A percentile compares a stretch with the other conserved stretches of the same genome.
Conservation (phyloP, 2,113 vertebrate species). For the Todiramphus saurophagus region DNA sequence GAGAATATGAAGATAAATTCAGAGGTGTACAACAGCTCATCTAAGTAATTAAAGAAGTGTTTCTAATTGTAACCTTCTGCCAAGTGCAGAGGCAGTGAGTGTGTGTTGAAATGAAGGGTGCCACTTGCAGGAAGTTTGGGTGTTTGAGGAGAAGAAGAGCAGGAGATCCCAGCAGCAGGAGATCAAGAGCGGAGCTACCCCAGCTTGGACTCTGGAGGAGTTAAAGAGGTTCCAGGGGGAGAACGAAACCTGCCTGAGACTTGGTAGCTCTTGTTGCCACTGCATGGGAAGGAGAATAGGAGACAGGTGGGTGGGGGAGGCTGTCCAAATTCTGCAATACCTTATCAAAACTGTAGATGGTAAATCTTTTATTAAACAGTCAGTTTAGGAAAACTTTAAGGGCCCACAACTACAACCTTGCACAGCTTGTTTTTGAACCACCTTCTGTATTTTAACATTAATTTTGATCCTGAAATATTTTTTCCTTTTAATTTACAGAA, state of each 20-base stretch:
- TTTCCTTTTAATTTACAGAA: background rate
- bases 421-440: background rate
- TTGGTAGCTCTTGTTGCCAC: background rate
- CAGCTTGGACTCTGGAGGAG: background rate
- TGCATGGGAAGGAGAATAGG: background rate
- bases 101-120: background rate
- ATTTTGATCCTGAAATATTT: background rate
- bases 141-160: background rate
- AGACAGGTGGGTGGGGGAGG: background rate
- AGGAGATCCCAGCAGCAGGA: background rate
- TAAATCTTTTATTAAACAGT: background rate
- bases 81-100: background rate
- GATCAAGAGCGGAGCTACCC: background rate
- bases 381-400: background rate
- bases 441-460: background rate
- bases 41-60: slow-evolving; percentile 11
- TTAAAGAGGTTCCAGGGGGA: background rate
- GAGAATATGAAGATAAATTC: slow-evolving; percentile 29
- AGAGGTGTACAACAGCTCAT: background rate
- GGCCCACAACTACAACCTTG: background rate
- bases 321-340: background rate
- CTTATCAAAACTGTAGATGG: background rate
- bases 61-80: slow-evolving; percentile 44
- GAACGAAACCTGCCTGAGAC: background rate
- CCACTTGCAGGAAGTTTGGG: background rate